Base-by-base conservation (phyloP, 2,888 invertebrate species). In the Phrixothrix hirtus region DNA sequence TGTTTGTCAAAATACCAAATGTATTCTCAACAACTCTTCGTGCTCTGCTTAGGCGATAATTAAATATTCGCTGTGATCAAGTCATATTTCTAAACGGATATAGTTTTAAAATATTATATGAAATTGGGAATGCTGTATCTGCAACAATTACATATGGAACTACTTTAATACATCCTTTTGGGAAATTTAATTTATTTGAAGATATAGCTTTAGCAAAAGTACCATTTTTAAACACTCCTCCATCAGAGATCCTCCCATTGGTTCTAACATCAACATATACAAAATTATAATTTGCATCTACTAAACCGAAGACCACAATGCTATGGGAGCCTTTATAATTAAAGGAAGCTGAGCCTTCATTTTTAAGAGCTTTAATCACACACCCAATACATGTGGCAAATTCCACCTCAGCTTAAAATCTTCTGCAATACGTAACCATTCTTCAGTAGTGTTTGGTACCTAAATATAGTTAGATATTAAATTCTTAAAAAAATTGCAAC, bases 271-370 rank as follows among this genome's bases (percentile, higher is more conserved):
- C 61, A 27, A 59, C 53, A 42, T 50, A 62, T 26, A 59, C 42
- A 47, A 60, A 63, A 37, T 57, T 55, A 42, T 65, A 65, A 10
- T 62, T 48, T 14, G 47, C 46, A 47, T 65, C 64, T 15, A 39
- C 39, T 25, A 39, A 29, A 11, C 9, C 39, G 7, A 39, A 26
- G 7, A 29, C 12, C 29, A 65, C 58, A 9, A 39, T 39, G 56
- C 45, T 62, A 61, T 43, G 61, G 58, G 38, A 45, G 58, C 35
- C 32, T 45, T 63, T 64, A 44, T 62, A 65, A 45, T 64, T 65
- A 26, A 58, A 57, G 52, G 56, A 60, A 53, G 60, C 52, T 25
- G 60, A 64, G n/a, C 67, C 68, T 41, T 54, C 25, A 36, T 55
- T 42, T n/a, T 6, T 15, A 12, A 61, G 61, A 31, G 61, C 48